Evolutionary conservation across 2,888 invertebrate genomes (phyloP).

Genomic region (Dilophus febrilis): DNA sequence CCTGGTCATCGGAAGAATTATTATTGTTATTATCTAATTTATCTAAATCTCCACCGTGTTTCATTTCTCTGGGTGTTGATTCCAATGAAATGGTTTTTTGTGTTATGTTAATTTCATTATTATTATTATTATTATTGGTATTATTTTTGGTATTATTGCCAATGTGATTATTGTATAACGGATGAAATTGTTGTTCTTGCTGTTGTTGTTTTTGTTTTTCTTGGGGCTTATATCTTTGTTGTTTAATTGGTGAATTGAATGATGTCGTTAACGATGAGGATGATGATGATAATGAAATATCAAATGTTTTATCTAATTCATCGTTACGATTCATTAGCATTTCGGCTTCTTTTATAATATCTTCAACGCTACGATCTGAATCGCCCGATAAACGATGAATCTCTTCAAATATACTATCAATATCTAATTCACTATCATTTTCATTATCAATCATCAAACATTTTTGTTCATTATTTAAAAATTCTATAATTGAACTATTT

Average conservation of each 20-base stretch:
- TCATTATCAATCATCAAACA: constrained; percentile 16
- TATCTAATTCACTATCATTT: constrained; percentile 32
- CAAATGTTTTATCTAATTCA: background rate
- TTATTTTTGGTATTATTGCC: no score
- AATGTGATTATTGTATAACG: no score
- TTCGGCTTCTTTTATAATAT: constrained; percentile 40
- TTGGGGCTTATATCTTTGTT: constrained; percentile 1
- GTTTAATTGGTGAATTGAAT: constrained; percentile 3
- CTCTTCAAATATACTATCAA: constrained; percentile 50
- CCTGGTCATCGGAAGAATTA: no score
- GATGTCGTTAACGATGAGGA: constrained; percentile 1
- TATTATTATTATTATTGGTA: background rate
- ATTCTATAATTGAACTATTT: constrained; percentile 25
- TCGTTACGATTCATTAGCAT: constrained; percentile 27
- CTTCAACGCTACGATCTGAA: constrained; percentile 36
- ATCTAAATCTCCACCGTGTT: constrained; percentile 10
- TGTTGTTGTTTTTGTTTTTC: background rate
- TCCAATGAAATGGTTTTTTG: constrained; percentile 23
- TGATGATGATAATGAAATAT: background rate
- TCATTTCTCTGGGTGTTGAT: constrained; percentile 24
- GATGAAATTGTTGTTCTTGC: no score
- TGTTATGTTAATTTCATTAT: no score
- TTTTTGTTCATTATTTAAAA: constrained; percentile 26
- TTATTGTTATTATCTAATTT: no score
- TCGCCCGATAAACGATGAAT: constrained; percentile 40